These are phyloP conservation scores for Hetaerina americana DNA, from an alignment of 1,140 invertebrate species.

Conservation along the genomic window DNA sequence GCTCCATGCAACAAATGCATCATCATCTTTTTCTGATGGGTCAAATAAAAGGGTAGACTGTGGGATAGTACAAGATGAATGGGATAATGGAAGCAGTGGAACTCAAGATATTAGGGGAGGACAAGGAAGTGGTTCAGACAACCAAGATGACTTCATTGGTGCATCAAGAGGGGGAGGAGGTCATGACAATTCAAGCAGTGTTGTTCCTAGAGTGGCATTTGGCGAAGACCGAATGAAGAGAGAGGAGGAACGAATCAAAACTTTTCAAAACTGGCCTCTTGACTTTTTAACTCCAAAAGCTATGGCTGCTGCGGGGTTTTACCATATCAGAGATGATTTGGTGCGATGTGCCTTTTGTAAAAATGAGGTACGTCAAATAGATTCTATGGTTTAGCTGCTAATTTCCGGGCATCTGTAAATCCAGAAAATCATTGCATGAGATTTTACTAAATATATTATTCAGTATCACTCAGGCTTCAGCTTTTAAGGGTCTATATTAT, in stretches of 20 bases:
- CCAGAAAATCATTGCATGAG: too few relatives aligned
- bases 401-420: too few relatives aligned
- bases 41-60: too few relatives aligned
- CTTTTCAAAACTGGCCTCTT: background rate
- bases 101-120: background rate
- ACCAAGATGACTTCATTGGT: background rate
- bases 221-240: background rate
- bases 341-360: background rate
- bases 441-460: too few relatives aligned
- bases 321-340: background rate
- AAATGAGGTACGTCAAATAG: background rate
- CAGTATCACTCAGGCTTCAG: too few relatives aligned
- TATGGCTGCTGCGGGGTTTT: background rate
- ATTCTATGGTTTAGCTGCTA: too few relatives aligned
- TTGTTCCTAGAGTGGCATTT: background rate
- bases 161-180: background rate
- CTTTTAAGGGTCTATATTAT: too few relatives aligned
- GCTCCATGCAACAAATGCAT: too few relatives aligned
- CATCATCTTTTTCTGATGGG: too few relatives aligned
- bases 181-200: background rate
- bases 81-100: background rate
- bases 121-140: background rate
- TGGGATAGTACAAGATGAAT: too few relatives aligned
- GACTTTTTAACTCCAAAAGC: background rate
- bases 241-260: background rate